Evolutionary conservation across 1,140 invertebrate genomes (phyloP), one percentile per base, ranked within the genome.

Genomic region (Portunus trituberculatus): DNA sequence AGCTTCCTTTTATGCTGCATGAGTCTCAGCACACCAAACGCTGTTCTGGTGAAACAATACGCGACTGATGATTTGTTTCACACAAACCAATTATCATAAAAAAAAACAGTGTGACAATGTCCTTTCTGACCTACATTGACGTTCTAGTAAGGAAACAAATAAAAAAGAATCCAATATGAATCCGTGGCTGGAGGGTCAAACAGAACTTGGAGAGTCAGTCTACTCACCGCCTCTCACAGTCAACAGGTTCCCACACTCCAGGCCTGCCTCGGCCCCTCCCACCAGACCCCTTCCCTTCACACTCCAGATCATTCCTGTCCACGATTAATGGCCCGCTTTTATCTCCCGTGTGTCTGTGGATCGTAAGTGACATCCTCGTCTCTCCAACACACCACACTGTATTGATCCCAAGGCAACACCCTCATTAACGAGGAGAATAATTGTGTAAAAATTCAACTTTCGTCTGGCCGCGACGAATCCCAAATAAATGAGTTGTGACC

Each of bases 401-500:
- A 76, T 25, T 25, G 20, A 76, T 76, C 67, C 20, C 20, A 76
- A 7, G 20, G 20, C 67, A 76, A 25, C 8, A 87, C 0, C 4
- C 86, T 39, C 14, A 46, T 87, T 87, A 87, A 32, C 31, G 28
- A 25, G 29, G 86, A 87, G 20, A 87, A 87, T 87, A 46, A 87
- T 87, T 87, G 39, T 39, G 86, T 39, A 32, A 32, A 87, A 87
- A 87, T 32, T 39, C 46, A 31, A 87, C 84, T 87, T 87, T 87
- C 84, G 84, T 87, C n/a, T 28, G 84, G 25, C 84, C 39, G 84
- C 31, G 84, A 87, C 84, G 16, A 87, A 46, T 32, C 31, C 28
- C 6, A 59, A 59, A 32, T 91, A 32, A 25, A 91, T 91, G 52
- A 91, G 52, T 20, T 76, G 52, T 91, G 90, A 76, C 90, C 90